Percentiles rank a stretch among this genome's conserved stretches.
Evolutionary conservation across 2,113 vertebrate species (phyloP).

Genomic region (Zingel zingel): DNA sequence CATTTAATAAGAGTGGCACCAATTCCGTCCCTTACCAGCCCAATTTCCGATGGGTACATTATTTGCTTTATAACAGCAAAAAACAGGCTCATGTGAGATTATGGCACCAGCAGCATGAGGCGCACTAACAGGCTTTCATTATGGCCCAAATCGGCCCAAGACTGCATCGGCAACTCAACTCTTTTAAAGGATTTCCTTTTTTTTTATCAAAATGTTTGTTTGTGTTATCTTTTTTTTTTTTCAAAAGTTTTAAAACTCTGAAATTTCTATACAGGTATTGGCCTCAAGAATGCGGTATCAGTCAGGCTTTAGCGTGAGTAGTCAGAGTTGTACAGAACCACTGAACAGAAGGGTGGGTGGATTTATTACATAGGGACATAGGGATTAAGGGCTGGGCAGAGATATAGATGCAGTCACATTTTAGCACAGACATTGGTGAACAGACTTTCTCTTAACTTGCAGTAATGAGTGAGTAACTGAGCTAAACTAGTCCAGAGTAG

Average conservation of each 20-base stretch:
- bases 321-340: conserved; percentile 10
- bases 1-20: no score
- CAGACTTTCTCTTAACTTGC: conserved; percentile 10
- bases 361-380: conserved; percentile 42
- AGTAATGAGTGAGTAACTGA: conserved; percentile 24
- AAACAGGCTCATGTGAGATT: no score
- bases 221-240: no score
- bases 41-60: no score
- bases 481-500: not conserved
- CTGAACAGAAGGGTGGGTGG: conserved; percentile 21
- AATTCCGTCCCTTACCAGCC: no score
- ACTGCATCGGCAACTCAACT: no score
- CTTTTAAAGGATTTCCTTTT: no score
- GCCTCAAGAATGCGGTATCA: not conserved
- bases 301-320: conserved; percentile 2
- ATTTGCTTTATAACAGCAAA: no score
- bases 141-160: no score
- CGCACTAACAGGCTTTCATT: no score
- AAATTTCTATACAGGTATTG: not conserved
- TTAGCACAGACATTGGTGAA: conserved; percentile 20
- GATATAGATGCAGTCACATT: conserved; percentile 14
- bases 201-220: no score
- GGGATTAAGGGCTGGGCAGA: conserved; percentile 10
- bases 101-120: no score
- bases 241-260: not conserved